Evolutionary conservation across 1,140 invertebrate species (phyloP), one percentile per base, ranked within the genome.

Genomic region (Drosophila cardini): DNA sequence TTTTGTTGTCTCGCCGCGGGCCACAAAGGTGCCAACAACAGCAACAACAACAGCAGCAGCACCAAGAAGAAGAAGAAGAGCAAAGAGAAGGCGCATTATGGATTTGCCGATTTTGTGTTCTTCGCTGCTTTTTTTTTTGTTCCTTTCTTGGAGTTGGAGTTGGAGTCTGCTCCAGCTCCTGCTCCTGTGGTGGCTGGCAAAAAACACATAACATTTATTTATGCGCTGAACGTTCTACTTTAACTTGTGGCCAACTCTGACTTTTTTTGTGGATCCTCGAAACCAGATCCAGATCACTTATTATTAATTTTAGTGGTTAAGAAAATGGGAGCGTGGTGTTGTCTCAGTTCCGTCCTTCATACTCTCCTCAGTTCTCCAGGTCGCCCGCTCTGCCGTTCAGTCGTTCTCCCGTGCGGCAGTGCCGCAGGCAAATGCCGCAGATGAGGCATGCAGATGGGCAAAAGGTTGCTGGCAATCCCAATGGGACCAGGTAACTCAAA

Each of bases 241-340:
- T 36, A 58, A 26, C 34, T 52, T 53, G 36, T 38, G 38, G 38
- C 38, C 38, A 46, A 4, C 21, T 26, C 21, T 26, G n/a, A 21
- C 56, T 32, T 61, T 34, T 43, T 50, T 16, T 42, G 13, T 46
- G 48, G 55, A 69, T 80, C 58, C 73, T 77, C 73, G 84, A 77
- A 89, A 84, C 80, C 85, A 87, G 80, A 90, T 85, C 82, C 79
- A 91, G 90, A 91, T 91, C 90, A 91, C 90, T 91, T 91, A 90
- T 91, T 91, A 91, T 91, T 91, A 91, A 91, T 91, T 90, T 91
- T 91, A 91, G 90, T 91, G 90, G 90, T 90, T 91, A 87, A 84
- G 80, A 82, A 91, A 83, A 90, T 90, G 72, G 76, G 76, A 87
- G 90, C 79, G 64, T 36, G 26, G 43, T 79, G 50, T 74, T 52